phyloP scores from a whole-genome alignment of 1,140 invertebrate genomes.

The Drosophila gunungcola region DNA sequence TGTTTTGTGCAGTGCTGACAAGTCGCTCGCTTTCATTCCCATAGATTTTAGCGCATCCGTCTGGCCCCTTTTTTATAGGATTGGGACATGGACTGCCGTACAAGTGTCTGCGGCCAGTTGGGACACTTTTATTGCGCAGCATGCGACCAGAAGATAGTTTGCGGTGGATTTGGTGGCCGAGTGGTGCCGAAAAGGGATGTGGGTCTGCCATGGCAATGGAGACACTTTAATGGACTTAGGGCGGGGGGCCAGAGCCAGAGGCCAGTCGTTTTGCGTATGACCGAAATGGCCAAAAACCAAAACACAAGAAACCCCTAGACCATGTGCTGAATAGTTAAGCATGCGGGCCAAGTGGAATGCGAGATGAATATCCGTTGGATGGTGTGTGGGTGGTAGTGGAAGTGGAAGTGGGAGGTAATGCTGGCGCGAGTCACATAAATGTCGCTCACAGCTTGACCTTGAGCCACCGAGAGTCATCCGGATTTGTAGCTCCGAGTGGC shows the following conservation, averaged over 20 bases:
- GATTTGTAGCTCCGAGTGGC: conserved; percentile 37
- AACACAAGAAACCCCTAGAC: conserved; percentile 35
- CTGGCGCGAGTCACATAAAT: conserved; percentile 59
- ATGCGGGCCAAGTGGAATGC: conserved; percentile 47
- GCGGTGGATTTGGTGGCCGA: conserved; percentile 77
- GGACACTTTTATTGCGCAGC: conserved; percentile 80
- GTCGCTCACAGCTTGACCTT: conserved; percentile 76
- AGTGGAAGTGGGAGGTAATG: not conserved
- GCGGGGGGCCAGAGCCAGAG: not conserved
- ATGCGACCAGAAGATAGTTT: conserved; percentile 76
- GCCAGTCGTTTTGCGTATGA: conserved; percentile 65
- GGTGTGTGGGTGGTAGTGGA: not conserved
- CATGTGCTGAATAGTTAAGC: conserved; percentile 81
- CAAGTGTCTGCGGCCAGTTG: conserved; percentile 67
- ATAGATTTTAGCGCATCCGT: conserved; percentile 69
- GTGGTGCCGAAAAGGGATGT: conserved; percentile 38
- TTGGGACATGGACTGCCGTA: conserved; percentile 67
- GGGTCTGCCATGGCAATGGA: conserved; percentile 24
- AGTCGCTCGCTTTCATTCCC: not conserved
- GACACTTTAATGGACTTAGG: conserved; percentile 56
- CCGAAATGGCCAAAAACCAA: conserved; percentile 51
- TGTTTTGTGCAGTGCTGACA: not conserved
- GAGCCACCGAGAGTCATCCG: conserved; percentile 31
- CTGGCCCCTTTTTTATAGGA: conserved; percentile 68
- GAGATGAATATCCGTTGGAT: conserved; percentile 37